phyloP scores from a whole-genome alignment of 1,140 invertebrate genomes.

The Psix sp. region DNA sequence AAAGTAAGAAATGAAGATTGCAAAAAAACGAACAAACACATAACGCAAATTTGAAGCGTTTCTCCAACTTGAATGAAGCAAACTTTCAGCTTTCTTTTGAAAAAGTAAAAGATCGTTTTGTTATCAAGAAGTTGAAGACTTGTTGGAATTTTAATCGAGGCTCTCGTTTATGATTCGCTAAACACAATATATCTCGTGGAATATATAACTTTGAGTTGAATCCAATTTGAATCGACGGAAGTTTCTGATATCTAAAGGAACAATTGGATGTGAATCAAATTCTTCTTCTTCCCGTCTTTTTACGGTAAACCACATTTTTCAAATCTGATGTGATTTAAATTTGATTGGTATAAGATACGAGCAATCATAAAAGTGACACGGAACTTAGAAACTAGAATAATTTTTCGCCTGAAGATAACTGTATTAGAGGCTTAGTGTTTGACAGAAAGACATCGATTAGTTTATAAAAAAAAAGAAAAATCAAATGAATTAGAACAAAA shows the following conservation, averaged over 20 bases:
- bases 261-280: neutral
- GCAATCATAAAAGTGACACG: neutral
- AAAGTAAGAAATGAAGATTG: no score
- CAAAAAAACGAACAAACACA: no score
- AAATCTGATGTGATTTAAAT: slow-evolving; percentile 1
- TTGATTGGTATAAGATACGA: slow-evolving; percentile 1
- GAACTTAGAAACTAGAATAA: neutral
- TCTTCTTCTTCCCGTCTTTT: neutral
- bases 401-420: neutral
- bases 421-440: no score
- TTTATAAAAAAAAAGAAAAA: no score
- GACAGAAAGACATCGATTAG: no score
- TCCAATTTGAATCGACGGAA: neutral
- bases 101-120: no score
- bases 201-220: neutral
- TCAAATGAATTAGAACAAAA: no score
- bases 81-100: no score
- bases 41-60: no score
- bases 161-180: neutral
- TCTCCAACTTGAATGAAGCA: no score
- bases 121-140: no score
- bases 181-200: neutral
- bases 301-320: neutral
- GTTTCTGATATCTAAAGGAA: neutral
- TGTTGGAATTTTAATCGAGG: slow-evolving; percentile 1